These are phyloP conservation scores for Pseudococcus viburni DNA, from an alignment of 2,888 invertebrate genomes.

Conservation along the genomic window DNA sequence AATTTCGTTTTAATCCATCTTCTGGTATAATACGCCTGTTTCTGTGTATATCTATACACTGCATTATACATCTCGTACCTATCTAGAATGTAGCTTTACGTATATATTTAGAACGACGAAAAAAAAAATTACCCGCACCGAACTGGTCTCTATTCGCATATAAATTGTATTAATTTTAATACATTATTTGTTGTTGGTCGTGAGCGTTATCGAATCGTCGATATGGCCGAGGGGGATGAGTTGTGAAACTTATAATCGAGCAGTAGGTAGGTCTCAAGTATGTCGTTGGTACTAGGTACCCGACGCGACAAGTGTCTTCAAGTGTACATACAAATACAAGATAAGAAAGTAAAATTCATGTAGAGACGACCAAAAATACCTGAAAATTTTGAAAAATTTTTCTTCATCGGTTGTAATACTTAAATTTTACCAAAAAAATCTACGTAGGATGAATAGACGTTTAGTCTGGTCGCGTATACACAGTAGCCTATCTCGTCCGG, in stretches of 20 bases:
- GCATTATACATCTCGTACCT: background rate
- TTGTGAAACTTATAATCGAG: constrained; percentile 40
- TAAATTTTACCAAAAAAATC: too few relatives aligned
- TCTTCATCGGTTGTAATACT: too few relatives aligned
- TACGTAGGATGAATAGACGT: background rate
- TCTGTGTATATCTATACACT: background rate
- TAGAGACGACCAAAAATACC: background rate
- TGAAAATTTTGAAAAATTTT: background rate
- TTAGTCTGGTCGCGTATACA: background rate
- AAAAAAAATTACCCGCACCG: constrained; percentile 43
- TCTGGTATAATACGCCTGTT: background rate
- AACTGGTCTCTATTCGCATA: constrained; percentile 44
- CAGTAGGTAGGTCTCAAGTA: background rate
- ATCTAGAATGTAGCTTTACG: background rate
- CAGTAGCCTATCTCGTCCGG: background rate
- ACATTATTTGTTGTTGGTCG: constrained; percentile 13
- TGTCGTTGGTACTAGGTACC: background rate
- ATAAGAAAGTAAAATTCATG: background rate
- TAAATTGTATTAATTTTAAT: constrained; percentile 47
- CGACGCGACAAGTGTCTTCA: background rate
- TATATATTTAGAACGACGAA: constrained; percentile 17
- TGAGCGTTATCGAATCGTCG: background rate
- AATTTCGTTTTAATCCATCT: background rate
- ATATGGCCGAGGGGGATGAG: constrained; percentile 4
- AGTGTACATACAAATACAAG: background rate